Evolutionary conservation across 2,888 invertebrate genomes (phyloP).

Genomic region (Scaptomyza flava): DNA sequence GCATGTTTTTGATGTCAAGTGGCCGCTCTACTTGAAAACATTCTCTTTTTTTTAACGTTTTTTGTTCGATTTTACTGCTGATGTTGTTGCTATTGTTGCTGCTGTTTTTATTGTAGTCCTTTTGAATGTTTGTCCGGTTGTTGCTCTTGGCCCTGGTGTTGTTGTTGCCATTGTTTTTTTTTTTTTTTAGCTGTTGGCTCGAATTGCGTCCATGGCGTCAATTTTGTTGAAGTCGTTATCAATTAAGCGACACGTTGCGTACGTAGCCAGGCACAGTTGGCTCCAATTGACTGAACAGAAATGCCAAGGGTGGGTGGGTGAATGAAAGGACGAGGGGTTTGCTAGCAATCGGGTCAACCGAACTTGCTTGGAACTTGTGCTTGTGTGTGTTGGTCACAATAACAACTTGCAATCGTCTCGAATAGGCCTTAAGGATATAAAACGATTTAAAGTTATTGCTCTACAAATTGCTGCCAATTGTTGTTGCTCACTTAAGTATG

Average conservation of each 20-base stretch:
- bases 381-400: slow-evolving; percentile 12
- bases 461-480: slow-evolving; percentile 34
- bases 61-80: slow-evolving; percentile 21
- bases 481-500: background rate
- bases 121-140: slow-evolving; percentile 36
- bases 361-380: slow-evolving; percentile 11
- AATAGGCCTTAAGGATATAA: slow-evolving; percentile 34
- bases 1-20: slow-evolving; percentile 63
- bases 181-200: slow-evolving; percentile 19
- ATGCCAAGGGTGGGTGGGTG: slow-evolving; percentile 26
- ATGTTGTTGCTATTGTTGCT: background rate
- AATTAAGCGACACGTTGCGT: slow-evolving; percentile 74
- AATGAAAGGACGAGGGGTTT: background rate
- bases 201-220: slow-evolving; percentile 47
- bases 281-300: slow-evolving; percentile 63
- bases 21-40: slow-evolving; percentile 34
- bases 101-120: slow-evolving; percentile 22
- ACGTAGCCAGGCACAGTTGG: slow-evolving; percentile 62
- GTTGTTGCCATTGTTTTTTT: slow-evolving; percentile 12
- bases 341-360: slow-evolving; percentile 33
- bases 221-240: slow-evolving; percentile 77
- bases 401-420: slow-evolving; percentile 19
- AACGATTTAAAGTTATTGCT: slow-evolving; percentile 36
- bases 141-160: slow-evolving; percentile 10
- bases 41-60: slow-evolving; percentile 25